Conservation (phyloP, 2,888 invertebrate species). For the Nomada goodeniana region DNA sequence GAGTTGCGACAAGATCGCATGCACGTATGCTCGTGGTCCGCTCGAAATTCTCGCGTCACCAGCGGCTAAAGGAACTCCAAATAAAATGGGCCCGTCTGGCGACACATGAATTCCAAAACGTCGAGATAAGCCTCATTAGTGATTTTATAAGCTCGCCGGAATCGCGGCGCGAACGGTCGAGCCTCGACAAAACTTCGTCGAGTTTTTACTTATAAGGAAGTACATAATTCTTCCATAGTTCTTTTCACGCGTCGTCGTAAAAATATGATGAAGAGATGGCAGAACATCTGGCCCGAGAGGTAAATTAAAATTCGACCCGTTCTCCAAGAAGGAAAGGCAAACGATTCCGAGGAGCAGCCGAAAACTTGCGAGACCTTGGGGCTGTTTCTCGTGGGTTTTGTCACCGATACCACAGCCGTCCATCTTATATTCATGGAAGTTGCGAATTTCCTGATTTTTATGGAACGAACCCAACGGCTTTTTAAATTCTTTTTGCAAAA, state of each 20-base stretch:
- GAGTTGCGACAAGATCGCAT: neutral
- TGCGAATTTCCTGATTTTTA: no score
- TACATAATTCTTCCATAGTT: neutral
- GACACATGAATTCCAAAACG: neutral
- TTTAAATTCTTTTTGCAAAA: no score
- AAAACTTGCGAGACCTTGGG: neutral
- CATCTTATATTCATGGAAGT: no score
- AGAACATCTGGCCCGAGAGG: neutral
- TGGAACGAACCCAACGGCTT: no score
- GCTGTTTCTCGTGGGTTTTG: neutral
- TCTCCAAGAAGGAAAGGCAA: neutral
- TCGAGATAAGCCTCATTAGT: no score
- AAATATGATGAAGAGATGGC: neutral
- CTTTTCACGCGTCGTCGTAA: conserved; percentile 7
- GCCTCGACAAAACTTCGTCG: neutral
- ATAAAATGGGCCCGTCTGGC: conserved; percentile 1
- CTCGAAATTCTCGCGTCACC: no score
- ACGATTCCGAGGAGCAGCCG: neutral
- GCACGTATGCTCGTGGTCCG: no score
- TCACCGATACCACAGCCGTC: neutral
- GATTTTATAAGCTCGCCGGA: neutral
- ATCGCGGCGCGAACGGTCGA: neutral
- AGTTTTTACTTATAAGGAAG: neutral
- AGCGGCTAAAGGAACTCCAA: conserved; percentile 1
- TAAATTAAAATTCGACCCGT: neutral